Evolutionary conservation across 92 coral and sea anemone species (phyloP), one percentile per base, ranked within the genome.

Genomic region (Epizoanthus scotinus): DNA sequence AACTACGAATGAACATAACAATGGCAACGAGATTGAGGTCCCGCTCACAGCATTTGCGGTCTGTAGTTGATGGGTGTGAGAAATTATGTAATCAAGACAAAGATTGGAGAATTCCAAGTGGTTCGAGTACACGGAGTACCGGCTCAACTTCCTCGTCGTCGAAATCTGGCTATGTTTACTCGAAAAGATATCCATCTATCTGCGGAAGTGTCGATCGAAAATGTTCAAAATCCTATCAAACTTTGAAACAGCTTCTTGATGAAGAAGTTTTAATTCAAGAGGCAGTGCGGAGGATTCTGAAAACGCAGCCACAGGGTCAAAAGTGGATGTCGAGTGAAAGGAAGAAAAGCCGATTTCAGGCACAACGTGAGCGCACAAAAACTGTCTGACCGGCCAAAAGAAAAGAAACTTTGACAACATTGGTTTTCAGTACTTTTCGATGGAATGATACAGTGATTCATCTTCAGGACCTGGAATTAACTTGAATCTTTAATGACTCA

Each of bases 241-340:
- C 83, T 19, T 73, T 89, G 57, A 86, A 89, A 69, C 84, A 89
- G 71, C 88, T 89, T 66, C 83, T 89, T 18, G 89, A 85, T 54
- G 89, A 82, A 77, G 83, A 82, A 82, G 83, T 82, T 81, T 82
- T 89, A 82, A 89, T 89, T 84, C 92, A 85, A 83, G 92, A 89
- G 71, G 92, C 92, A 2, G 92, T 89, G 54, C 84, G 92, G 49
- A 71, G 92, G 61, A 84, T 89, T 71, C 20, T 89, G 89, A 89
- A 85, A 85, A 89, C 86, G 25, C 85, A 82, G 66, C 67, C 85
- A 67, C 78, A 87, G 58, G 67, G 79, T 47, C 78, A 71, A 28
- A 71, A 71, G 31, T 71, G 63, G 78, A 55, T 67, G 58, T 52
- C 72, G 65, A 62, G 63, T 84, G 65, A 79, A 58, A 83, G 91